Evolutionary conservation across 2,888 invertebrate genomes (phyloP), one percentile per base, ranked within the genome.

Genomic region (Orthosia incerta): DNA sequence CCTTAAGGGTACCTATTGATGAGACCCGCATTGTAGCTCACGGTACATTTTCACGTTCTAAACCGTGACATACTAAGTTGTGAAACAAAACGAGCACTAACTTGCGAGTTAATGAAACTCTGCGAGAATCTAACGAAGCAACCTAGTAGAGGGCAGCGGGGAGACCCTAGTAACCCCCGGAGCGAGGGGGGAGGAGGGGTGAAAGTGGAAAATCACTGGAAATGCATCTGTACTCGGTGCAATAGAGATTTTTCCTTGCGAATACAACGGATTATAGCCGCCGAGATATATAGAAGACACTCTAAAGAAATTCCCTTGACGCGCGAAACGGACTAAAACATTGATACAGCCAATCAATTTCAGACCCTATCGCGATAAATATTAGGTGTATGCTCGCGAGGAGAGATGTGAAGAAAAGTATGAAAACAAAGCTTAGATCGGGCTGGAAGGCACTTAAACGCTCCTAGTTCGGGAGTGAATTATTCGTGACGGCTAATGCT

Each of bases 391-490:
- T 60, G 4, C 15, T 3, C 0, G 13, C 13, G 16, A 68, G 15
- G 46, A 72, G 74, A 73, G 76, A 84, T 80, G 74, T 71, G 75
- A 78, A 84, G 69, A 74, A 82, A 85, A 86, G 80, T 86, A 74
- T 76, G 74, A 82, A 83, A 82, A 86, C 82, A 84, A 85, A 85
- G 87, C 84, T 89, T 82, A 87, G 80, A 82, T 79, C 75, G 77
- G 78, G 80, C 83, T 84, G 80, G 84, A 84, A 87, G 87, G 91
- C 90, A 91, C 89, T 91, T 90, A 91, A 86, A 83, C 83, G 86
- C 84, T 82, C 87, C 88, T 79, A 86, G 88, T 87, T 84, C 84
- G 72, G 67, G 80, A 69, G 80, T 90, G 88, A 89, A 89, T 90
- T 89, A 90, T 90, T 89, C 79, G 89, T 73, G 80, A 83, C 70